phyloP scores from a whole-genome alignment of 2,888 invertebrate species.

The Acanthosepion pharaonis region DNA sequence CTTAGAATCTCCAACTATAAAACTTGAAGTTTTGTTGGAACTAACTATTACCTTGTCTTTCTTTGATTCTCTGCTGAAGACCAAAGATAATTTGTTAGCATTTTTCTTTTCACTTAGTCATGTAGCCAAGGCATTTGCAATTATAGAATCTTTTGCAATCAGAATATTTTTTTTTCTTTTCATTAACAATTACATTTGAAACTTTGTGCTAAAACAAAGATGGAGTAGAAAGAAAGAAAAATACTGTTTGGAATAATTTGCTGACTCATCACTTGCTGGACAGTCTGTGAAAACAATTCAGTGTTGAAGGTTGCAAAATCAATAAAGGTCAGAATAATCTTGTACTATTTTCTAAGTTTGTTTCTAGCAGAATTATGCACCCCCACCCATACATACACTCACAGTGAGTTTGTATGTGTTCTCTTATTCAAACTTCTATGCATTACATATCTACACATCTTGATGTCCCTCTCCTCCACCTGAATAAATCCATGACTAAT shows the following conservation, averaged over 20 bases:
- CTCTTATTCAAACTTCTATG: not conserved
- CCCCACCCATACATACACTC: not conserved
- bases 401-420: not conserved
- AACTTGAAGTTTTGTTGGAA: not conserved
- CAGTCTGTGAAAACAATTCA: not conserved
- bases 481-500: not conserved
- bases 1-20: too few species aligned
- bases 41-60: not conserved
- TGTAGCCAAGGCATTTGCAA: not conserved
- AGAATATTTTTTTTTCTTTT: not conserved
- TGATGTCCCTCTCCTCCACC: not conserved
- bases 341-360: not conserved
- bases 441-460: not conserved
- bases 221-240: not conserved
- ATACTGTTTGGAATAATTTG: not conserved
- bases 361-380: not conserved
- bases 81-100: not conserved
- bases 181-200: not conserved
- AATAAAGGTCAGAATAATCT: not conserved
- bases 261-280: not conserved
- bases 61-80: not conserved
- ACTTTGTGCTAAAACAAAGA: not conserved
- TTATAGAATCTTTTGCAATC: not conserved
- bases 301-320: not conserved
- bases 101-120: not conserved